These are phyloP conservation scores for Hypothenemus hampei DNA, from an alignment of 1,140 invertebrate species.

Conservation along the genomic window DNA sequence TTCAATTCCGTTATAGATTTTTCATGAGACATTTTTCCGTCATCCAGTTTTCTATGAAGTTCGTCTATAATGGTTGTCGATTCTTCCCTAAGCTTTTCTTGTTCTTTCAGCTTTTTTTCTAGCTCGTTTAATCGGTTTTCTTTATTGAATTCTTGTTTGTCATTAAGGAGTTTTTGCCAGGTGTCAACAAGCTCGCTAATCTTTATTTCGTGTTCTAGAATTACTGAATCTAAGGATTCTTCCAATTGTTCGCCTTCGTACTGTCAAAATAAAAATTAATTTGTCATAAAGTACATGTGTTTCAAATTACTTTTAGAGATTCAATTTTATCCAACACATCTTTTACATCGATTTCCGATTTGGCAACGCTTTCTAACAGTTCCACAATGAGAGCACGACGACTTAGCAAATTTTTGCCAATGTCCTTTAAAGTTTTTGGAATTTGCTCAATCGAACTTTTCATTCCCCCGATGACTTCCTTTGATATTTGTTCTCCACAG, in stretches of 20 bases:
- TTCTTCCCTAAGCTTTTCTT: conserved; percentile 29
- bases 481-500: conserved; percentile 27
- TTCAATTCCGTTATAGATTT: conserved; percentile 32
- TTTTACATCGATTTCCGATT: conserved; percentile 27
- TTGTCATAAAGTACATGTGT: not conserved
- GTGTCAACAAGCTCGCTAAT: conserved; percentile 31
- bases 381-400: conserved; percentile 31
- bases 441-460: conserved; percentile 34
- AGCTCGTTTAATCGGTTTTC: conserved; percentile 28
- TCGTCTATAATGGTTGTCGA: conserved; percentile 29
- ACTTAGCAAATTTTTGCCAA: conserved; percentile 33
- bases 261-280: conserved; percentile 10
- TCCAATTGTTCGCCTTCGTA: conserved; percentile 30
- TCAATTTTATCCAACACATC: conserved; percentile 32
- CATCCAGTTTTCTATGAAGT: conserved; percentile 32
- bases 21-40: conserved; percentile 29
- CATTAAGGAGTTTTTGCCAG: conserved; percentile 31
- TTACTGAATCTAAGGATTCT: conserved; percentile 23
- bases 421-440: conserved; percentile 31
- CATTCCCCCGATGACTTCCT: conserved; percentile 32
- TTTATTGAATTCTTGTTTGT: conserved; percentile 18
- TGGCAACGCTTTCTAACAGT: conserved; percentile 32
- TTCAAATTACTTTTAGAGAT: conserved; percentile 20
- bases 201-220: conserved; percentile 31
- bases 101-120: conserved; percentile 29